Percentiles rank a stretch among this genome's conserved stretches.
Conservation (phyloP, 2,888 invertebrate genomes). For the Tachystola acroxantha region DNA sequence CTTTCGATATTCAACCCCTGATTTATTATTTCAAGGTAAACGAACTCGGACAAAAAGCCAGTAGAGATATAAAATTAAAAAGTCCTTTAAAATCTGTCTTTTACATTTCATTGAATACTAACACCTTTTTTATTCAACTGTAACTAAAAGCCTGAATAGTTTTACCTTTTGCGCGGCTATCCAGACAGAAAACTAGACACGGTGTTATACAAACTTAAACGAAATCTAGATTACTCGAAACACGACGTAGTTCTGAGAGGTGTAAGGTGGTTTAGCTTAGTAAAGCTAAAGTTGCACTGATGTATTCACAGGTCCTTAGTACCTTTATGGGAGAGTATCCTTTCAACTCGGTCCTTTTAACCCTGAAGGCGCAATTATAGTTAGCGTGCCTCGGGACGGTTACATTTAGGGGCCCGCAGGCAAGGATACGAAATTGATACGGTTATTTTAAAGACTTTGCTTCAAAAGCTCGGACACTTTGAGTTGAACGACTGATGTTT, state of each 20-base stretch:
- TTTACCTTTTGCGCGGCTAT: constrained; percentile 54
- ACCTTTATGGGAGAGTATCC: constrained; percentile 40
- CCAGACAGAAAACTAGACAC: constrained; percentile 57
- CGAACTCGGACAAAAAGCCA: no score
- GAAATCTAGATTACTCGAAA: constrained; percentile 3
- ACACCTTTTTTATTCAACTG: constrained; percentile 17
- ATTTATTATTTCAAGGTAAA: no score
- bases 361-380: constrained; percentile 69
- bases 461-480: neutral
- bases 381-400: constrained; percentile 55
- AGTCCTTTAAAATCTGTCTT: no score
- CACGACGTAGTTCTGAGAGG: constrained; percentile 9
- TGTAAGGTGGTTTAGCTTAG: constrained; percentile 19
- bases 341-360: constrained; percentile 20
- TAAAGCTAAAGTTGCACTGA: constrained; percentile 21
- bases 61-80: no score
- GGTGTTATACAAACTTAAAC: constrained; percentile 22
- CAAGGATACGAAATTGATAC: constrained; percentile 1
- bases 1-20: no score
- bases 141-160: constrained; percentile 40
- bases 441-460: neutral
- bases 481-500: neutral
- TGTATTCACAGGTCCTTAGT: constrained; percentile 43
- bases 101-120: neutral
- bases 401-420: constrained; percentile 43